Evolutionary conservation across 2,888 invertebrate species (phyloP).

Genomic region (Chesias legatella): DNA sequence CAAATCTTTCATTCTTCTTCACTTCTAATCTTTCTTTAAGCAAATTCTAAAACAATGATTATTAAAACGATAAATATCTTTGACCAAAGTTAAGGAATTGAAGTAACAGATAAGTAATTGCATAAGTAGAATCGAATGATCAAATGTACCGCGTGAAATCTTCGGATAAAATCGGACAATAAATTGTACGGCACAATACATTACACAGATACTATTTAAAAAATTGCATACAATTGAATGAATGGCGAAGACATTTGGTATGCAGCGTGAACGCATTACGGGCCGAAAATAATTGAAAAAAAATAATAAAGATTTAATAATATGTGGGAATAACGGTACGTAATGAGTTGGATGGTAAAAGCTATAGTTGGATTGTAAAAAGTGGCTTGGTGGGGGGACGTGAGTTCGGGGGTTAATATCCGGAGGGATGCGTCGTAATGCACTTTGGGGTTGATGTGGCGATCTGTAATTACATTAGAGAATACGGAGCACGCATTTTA

Average conservation of each 20-base stretch:
- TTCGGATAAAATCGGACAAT: slow-evolving; percentile 44
- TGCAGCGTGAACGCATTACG: slow-evolving; percentile 77
- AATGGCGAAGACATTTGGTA: slow-evolving; percentile 53
- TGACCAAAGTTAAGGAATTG: no score
- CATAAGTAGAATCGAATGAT: no score
- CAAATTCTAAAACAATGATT: no score
- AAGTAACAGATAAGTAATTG: no score
- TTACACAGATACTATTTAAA: slow-evolving; percentile 56
- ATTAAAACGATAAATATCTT: no score
- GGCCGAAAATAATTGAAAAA: slow-evolving; percentile 64
- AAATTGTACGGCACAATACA: slow-evolving; percentile 41
- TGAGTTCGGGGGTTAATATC: slow-evolving; percentile 73
- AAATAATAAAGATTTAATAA: slow-evolving; percentile 45
- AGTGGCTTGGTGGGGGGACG: slow-evolving; percentile 55
- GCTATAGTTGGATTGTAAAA: slow-evolving; percentile 55
- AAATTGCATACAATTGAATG: slow-evolving; percentile 43
- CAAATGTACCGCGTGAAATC: slow-evolving; percentile 54
- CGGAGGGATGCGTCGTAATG: slow-evolving; percentile 70
- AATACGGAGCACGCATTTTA: slow-evolving; percentile 11
- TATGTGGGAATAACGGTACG: slow-evolving; percentile 68
- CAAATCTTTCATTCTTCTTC: no score
- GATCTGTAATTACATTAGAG: slow-evolving; percentile 11
- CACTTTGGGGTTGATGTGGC: slow-evolving; percentile 42
- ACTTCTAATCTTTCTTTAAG: no score
- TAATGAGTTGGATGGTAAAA: slow-evolving; percentile 64